These are phyloP conservation scores for Cancer borealis DNA, from an alignment of 2,888 invertebrate genomes.

Conservation along the genomic window DNA sequence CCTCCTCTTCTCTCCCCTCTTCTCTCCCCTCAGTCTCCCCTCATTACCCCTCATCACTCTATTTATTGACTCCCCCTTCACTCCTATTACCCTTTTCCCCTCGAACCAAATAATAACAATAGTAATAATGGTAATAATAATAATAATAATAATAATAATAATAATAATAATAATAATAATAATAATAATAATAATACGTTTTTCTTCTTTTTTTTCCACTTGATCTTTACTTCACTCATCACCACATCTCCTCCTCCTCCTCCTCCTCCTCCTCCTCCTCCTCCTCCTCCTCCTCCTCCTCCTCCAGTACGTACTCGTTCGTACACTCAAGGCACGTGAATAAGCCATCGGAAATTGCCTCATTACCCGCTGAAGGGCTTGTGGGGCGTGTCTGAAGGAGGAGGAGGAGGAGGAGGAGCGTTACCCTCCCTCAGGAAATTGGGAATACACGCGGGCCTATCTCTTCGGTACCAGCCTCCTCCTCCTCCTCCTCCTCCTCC, in stretches of 20 bases:
- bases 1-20: background rate
- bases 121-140: too few relatives aligned
- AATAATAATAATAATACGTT: background rate
- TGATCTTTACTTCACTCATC: background rate
- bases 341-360: constrained; percentile 37
- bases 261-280: background rate
- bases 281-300: background rate
- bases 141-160: too few relatives aligned
- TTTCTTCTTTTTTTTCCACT: background rate
- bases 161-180: too few relatives aligned
- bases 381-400: constrained; percentile 27
- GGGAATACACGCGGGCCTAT: constrained; percentile 33
- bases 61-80: background rate
- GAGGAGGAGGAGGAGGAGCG: background rate
- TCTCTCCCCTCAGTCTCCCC: background rate
- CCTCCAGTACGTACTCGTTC: background rate
- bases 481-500: background rate
- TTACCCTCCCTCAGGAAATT: constrained; percentile 28
- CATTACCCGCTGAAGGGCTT: constrained; percentile 27
- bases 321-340: background rate
- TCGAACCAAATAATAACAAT: background rate
- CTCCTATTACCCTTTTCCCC: background rate
- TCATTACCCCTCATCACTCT: background rate
- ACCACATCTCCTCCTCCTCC: too few relatives aligned
- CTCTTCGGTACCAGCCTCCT: background rate